These are phyloP conservation scores for Lasius platythorax DNA, from an alignment of 2,888 invertebrate genomes.

Conservation along the genomic window DNA sequence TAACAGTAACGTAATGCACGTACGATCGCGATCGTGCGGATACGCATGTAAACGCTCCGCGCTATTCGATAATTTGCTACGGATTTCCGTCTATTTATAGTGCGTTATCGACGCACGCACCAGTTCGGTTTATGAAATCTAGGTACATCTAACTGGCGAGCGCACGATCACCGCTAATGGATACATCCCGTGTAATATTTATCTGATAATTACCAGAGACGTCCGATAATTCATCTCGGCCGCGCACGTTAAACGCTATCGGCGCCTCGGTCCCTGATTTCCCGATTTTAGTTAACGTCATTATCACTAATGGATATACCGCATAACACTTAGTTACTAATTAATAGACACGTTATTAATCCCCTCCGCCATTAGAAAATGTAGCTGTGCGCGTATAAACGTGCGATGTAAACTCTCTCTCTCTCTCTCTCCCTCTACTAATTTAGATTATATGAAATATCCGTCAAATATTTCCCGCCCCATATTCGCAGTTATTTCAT, in stretches of 20 bases:
- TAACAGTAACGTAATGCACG: background rate
- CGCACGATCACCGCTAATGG: conserved; percentile 47
- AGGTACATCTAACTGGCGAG: conserved; percentile 14
- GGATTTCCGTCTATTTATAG: conserved; percentile 20
- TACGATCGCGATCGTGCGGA: background rate
- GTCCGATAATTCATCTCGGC: conserved; percentile 47
- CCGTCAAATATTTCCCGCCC: background rate
- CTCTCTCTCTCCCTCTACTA: background rate
- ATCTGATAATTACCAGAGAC: conserved; percentile 55
- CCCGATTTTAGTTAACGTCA: conserved; percentile 51
- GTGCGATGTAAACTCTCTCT: too few relatives aligned
- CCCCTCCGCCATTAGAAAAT: conserved; percentile 4
- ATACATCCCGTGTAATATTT: conserved; percentile 52
- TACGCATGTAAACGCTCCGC: background rate
- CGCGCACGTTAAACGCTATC: conserved; percentile 38
- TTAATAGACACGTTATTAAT: conserved; percentile 48
- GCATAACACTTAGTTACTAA: conserved; percentile 52
- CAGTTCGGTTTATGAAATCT: conserved; percentile 36
- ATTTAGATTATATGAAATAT: background rate
- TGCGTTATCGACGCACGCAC: background rate
- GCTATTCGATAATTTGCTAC: background rate
- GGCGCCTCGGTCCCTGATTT: conserved; percentile 19
- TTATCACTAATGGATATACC: conserved; percentile 51
- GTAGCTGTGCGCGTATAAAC: background rate
- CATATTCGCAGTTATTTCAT: background rate